phyloP scores from a whole-genome alignment of 2,797 vertebrate genomes.

The Pogonophryne albipinna region DNA sequence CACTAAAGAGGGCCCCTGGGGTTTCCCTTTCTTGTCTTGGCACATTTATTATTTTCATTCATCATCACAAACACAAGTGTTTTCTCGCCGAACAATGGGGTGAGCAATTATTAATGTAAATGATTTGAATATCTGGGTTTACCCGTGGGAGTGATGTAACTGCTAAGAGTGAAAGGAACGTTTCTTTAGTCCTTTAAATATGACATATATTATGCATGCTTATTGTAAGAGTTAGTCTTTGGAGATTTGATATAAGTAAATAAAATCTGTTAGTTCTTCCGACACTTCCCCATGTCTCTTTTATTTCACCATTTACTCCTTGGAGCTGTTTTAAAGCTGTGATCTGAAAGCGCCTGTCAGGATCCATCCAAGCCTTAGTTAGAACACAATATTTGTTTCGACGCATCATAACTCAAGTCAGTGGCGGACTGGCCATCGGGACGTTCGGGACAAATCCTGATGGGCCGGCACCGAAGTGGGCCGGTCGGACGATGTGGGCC shows the following conservation, averaged over 20 bases:
- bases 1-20: slow-evolving; percentile 40
- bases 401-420: slow-evolving; percentile 14
- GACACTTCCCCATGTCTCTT: neutral
- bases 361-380: slow-evolving; percentile 7
- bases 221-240: neutral
- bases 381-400: slow-evolving; percentile 35
- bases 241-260: neutral
- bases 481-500: too few relatives aligned
- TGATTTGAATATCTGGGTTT: slow-evolving; percentile 10
- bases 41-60: slow-evolving; percentile 48
- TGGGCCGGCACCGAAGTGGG: too few relatives aligned
- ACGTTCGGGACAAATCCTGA: too few relatives aligned
- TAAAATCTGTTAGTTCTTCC: slow-evolving; percentile 1
- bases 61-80: slow-evolving; percentile 40
- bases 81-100: slow-evolving; percentile 10
- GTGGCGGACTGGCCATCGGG: too few relatives aligned
- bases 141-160: neutral
- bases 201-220: neutral
- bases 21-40: slow-evolving; percentile 22
- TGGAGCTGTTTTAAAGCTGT: slow-evolving; percentile 21
- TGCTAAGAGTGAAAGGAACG: neutral
- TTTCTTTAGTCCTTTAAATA: neutral
- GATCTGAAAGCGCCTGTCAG: slow-evolving; percentile 16
- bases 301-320: slow-evolving; percentile 25
- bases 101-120: slow-evolving; percentile 8